A percentile compares a stretch with the other conserved stretches of the same genome.
Conservation (phyloP, 2,797 vertebrate species). For the Danio aesculapii region DNA sequence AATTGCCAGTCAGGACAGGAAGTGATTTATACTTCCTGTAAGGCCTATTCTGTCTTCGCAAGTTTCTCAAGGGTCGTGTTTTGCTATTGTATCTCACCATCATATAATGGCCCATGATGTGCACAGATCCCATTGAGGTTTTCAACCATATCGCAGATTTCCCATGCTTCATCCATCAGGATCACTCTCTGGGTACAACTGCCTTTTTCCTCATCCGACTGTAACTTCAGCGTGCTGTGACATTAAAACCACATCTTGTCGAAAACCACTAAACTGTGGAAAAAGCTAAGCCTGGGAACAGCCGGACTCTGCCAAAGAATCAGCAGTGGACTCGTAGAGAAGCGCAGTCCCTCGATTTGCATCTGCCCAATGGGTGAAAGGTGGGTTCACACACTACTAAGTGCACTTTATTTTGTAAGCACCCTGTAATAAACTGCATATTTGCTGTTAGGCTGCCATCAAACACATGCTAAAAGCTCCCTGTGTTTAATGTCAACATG, state of each 20-base stretch:
- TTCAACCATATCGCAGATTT: constrained; percentile 50
- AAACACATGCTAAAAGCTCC: constrained; percentile 47
- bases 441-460: constrained; percentile 35
- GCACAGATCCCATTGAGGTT: constrained; percentile 57
- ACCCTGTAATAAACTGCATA: constrained; percentile 23
- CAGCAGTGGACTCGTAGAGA: constrained; percentile 56
- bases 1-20: constrained; percentile 8
- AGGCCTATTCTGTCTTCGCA: constrained; percentile 18
- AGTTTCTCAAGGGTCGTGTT: constrained; percentile 32
- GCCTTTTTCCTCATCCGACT: constrained; percentile 34
- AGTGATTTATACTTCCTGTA: constrained; percentile 33
- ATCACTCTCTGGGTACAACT: constrained; percentile 51
- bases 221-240: constrained; percentile 62
- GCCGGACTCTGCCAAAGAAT: constrained; percentile 53
- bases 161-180: constrained; percentile 56
- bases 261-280: constrained; percentile 65
- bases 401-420: neutral
- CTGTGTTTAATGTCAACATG: constrained; percentile 27
- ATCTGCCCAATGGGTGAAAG: constrained; percentile 55
- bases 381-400: constrained; percentile 34
- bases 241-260: constrained; percentile 71
- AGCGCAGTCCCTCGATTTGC: constrained; percentile 36
- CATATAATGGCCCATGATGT: constrained; percentile 56
- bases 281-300: constrained; percentile 75
- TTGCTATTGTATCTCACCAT: constrained; percentile 41